Evolutionary conservation across 2,797 vertebrate species (phyloP).

Genomic region (Eleutherodactylus coqui): DNA sequence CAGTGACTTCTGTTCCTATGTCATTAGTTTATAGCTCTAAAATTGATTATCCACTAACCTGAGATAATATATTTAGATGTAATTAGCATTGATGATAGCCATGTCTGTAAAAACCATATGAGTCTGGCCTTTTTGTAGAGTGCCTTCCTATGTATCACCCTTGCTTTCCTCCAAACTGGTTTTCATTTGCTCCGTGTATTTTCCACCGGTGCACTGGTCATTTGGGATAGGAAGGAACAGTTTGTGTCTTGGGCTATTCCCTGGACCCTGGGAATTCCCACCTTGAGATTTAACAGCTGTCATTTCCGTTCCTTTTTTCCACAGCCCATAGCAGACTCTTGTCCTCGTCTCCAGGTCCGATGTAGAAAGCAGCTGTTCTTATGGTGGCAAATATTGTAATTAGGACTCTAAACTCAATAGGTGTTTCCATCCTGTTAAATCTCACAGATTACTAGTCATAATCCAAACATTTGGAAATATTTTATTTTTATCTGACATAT

Average conservation of each 20-base stretch:
- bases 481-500: background rate
- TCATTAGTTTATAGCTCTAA: background rate
- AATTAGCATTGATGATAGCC: background rate
- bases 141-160: too few species aligned
- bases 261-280: conserved; percentile 47
- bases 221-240: conserved; percentile 12
- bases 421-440: conserved; percentile 8
- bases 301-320: conserved; percentile 53
- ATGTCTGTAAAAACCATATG: background rate
- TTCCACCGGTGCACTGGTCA: conserved; percentile 16
- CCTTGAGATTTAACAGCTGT: conserved; percentile 32
- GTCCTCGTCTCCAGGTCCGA: conserved; percentile 12
- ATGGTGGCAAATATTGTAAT: conserved; percentile 53
- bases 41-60: background rate
- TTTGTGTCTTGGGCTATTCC: conserved; percentile 27
- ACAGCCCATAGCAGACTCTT: conserved; percentile 2
- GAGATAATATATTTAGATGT: background rate
- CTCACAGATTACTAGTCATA: background rate
- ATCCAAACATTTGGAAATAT: background rate
- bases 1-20: background rate
- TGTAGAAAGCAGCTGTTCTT: conserved; percentile 39
- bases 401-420: conserved; percentile 19
- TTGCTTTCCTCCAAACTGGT: background rate
- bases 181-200: background rate
- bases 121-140: background rate